These are phyloP conservation scores for Anguilla pacifica DNA, from an alignment of 2,797 vertebrate genomes.

Conservation along the genomic window DNA sequence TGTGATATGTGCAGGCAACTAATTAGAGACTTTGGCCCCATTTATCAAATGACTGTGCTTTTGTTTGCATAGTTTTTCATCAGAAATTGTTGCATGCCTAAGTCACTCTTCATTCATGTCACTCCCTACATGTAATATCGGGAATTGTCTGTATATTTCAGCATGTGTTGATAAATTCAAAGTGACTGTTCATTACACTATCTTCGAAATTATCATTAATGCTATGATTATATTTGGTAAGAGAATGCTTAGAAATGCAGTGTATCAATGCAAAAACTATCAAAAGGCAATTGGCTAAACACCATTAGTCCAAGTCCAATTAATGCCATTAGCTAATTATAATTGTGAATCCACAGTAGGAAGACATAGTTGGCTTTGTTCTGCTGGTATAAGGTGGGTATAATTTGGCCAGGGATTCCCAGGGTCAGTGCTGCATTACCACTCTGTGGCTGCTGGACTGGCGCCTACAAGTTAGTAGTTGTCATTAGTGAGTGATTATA, in stretches of 20 bases:
- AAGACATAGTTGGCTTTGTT: background rate
- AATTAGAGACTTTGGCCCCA: background rate
- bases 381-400: background rate
- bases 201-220: background rate
- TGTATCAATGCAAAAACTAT: background rate
- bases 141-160: background rate
- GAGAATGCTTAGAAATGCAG: background rate
- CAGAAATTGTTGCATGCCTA: background rate
- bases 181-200: background rate
- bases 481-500: constrained; percentile 30
- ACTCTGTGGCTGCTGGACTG: background rate
- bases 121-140: background rate
- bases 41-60: background rate
- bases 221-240: background rate
- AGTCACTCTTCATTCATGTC: background rate
- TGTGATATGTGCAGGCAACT: background rate
- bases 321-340: background rate
- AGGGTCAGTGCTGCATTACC: background rate
- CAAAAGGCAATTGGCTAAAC: background rate
- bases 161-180: background rate
- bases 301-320: background rate
- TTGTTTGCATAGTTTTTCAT: background rate
- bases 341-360: background rate
- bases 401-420: background rate
- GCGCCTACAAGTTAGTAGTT: background rate